Evolutionary conservation across 2,797 vertebrate genomes (phyloP), one percentile per base, ranked within the genome.

Genomic region (Apogon talboti): DNA sequence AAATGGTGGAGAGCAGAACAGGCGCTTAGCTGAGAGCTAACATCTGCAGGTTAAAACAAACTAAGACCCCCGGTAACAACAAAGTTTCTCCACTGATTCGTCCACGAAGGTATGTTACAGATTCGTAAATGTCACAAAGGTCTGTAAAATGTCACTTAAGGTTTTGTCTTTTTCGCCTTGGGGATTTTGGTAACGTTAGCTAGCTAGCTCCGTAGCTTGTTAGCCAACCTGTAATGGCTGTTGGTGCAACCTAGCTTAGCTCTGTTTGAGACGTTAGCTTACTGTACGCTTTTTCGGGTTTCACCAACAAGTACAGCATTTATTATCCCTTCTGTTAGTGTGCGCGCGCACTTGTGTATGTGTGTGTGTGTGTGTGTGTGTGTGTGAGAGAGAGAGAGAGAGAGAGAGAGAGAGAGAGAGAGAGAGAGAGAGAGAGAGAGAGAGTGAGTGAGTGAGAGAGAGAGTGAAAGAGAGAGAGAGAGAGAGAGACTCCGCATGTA

Each of bases 171-270:
- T 7, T n/a, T 15, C 45, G 9, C 46, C 2, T 3, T 1, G 12
- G 19, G 19, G 19, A 18, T 38, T 28, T 35, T 35, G 64, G 9
- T 54, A 50, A 30, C 30, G 10, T 37, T 53, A 55, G 21, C 41
- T 13, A 42, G 46, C 44, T 45, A 48, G 18, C 33, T 8, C 9
- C 7, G 10, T 14, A 3, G 15, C 15, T 40, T 53, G 48, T 62
- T 51, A 71, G 14, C 45, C 54, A 75, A 79, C 19, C 19, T 21
- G 19, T 21, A 59, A 82, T 82, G 83, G 83, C 76, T 51, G 67
- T 0, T 50, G 1, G 41, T 24, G 28, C 9, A 35, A 35, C 33
- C 33, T 37, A 21, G n/a, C 12, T 42, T 37, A 21, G n/a, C 12
- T 42, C 2, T 37, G 0, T 7, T 2, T 6, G 11, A 35, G 14